Evolutionary conservation across 2,797 vertebrate species (phyloP), one percentile per base, ranked within the genome.

Genomic region (Bufotes viridis): DNA sequence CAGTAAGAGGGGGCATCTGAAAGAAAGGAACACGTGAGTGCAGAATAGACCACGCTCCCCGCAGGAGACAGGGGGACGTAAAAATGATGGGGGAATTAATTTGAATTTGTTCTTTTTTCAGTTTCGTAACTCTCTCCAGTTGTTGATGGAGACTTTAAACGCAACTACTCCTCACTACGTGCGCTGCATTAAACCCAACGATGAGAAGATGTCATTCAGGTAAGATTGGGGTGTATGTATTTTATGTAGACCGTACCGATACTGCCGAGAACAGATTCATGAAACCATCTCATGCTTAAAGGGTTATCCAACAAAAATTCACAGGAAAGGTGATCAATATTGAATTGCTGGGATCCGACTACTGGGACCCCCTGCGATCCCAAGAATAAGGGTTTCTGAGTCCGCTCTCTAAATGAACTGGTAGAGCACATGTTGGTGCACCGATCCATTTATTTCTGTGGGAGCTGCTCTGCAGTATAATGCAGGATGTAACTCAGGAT

Each of bases 131-230:
- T 99, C 98, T 0, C 93, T 99, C 70, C 95, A 97, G 1, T 94
- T 98, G 74, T 96, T 99, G 61, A 99, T 98, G 98, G 98, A 99
- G 91, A 99, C 98, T 0, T 93, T 99, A 92, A 99, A 99, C 0
- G 96, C 96, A 60, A 99, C 98, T 0, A 99, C 97, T 0, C 98
- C 98, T 0, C 98, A 99, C 91, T 99, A 99, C 0, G 98, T 99
- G 29, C 98, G 98, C 92, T 99, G 98, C 93, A 97, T 99, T 95
- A 99, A 99, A 90, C 98, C 98, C 8, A 99, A 99, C 0, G 97
- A 99, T 0, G 84, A 92, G 55, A 99, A 99, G 88, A 96, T 97
- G 72, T 90, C 97, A 0, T 99, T 99, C 92, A 94, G 93, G 98
- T 99, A 93, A 97, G 97, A 95, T 3, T 0, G 11, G 12, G 17